A percentile compares a stretch with the other conserved stretches of the same genome.
Conservation (phyloP, 2,888 invertebrate species). For the Stictocephala bisonia region DNA sequence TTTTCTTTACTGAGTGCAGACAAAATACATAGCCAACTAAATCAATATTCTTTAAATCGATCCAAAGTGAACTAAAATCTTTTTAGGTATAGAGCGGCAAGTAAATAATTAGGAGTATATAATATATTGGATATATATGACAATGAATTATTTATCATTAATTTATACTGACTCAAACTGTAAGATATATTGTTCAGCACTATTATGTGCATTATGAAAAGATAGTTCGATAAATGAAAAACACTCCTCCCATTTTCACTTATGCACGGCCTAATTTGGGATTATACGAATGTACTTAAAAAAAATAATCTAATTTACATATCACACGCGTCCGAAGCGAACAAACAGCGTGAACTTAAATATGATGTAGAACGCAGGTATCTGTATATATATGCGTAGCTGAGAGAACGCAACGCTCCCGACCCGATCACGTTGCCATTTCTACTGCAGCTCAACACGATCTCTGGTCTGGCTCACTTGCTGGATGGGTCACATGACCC, state of each 20-base stretch:
- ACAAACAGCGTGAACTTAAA: background rate
- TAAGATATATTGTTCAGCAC: background rate
- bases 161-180: no score
- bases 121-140: no score
- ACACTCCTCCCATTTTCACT: background rate
- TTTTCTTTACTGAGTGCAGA: no score
- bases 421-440: slow-evolving; percentile 39
- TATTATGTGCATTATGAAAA: background rate
- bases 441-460: slow-evolving; percentile 45
- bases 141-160: no score
- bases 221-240: background rate
- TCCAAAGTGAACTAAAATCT: no score
- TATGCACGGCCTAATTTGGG: background rate
- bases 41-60: no score
- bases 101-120: no score
- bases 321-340: background rate
- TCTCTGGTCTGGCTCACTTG: slow-evolving; percentile 41
- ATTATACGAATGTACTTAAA: background rate
- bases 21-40: no score
- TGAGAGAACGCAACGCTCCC: slow-evolving; percentile 5
- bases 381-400: background rate
- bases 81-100: no score
- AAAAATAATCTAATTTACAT: background rate
- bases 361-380: background rate
- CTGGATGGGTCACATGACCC: slow-evolving; percentile 46